Conservation (phyloP, 2,113 vertebrate genomes). For the Ceyx margarethae region DNA sequence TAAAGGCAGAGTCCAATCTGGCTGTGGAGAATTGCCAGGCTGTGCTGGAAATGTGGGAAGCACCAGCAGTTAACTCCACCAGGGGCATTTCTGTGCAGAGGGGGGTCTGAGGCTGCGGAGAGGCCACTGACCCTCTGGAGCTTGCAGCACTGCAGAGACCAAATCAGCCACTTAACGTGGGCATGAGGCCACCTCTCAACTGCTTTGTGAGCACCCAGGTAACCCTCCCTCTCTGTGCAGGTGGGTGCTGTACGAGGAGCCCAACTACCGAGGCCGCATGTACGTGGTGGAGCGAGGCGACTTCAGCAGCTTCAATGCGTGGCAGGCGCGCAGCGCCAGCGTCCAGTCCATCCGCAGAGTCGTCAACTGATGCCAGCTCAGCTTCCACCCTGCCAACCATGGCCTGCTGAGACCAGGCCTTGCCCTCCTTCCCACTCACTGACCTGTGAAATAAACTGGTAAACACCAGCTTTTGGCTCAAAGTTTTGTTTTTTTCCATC, state of each 20-base stretch:
- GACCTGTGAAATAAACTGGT: constrained; percentile 75
- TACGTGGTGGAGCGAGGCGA: constrained; percentile 88
- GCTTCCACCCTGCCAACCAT: neutral
- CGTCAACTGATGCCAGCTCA: constrained; percentile 87
- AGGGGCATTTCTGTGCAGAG: accelerated
- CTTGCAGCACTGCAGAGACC: neutral
- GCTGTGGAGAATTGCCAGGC: neutral
- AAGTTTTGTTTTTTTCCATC: neutral
- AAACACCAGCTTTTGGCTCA: neutral
- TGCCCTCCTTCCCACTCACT: neutral
- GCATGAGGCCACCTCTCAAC: accelerated
- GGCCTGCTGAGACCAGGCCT: neutral
- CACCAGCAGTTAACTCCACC: accelerated
- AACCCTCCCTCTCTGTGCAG: constrained; percentile 57
- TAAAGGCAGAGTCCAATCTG: neutral
- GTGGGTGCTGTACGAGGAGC: constrained; percentile 95
- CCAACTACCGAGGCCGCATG: constrained; percentile 91
- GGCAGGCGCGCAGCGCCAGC: constrained; percentile 85
- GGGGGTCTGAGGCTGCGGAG: neutral
- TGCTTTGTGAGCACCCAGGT: neutral
- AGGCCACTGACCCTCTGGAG: accelerated
- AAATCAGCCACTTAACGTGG: accelerated
- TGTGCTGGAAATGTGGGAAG: accelerated
- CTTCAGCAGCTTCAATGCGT: constrained; percentile 83
- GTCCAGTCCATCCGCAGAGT: constrained; percentile 90